Conservation (phyloP, 2,797 vertebrate genomes). For the Macrochelys suwanniensis region DNA sequence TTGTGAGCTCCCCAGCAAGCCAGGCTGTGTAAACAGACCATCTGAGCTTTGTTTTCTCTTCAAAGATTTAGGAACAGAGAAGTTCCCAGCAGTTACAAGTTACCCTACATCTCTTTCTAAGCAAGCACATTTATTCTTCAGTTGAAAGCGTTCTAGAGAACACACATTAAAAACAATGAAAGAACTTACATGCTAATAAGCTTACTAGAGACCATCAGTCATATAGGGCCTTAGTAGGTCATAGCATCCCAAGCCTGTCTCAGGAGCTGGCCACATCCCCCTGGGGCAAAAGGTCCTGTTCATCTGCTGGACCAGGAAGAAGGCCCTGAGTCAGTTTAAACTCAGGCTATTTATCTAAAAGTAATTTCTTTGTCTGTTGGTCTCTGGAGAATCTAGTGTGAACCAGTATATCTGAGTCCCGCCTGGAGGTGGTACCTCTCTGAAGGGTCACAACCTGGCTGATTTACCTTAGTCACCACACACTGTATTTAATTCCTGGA, state of each 20-base stretch:
- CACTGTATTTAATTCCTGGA: not conserved
- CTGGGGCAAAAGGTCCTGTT: not conserved
- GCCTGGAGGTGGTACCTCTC: not conserved
- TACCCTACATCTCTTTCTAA: too few relatives aligned
- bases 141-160: not conserved
- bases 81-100: too few relatives aligned
- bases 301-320: not conserved
- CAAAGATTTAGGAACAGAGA: too few relatives aligned
- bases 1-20: too few relatives aligned
- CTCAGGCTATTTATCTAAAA: not conserved
- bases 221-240: not conserved
- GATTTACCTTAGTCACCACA: not conserved
- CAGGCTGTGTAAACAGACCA: too few relatives aligned
- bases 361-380: not conserved
- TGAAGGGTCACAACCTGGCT: not conserved
- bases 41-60: too few relatives aligned
- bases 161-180: not conserved
- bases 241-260: not conserved
- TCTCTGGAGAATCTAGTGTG: too few relatives aligned
- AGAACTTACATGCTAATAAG: not conserved
- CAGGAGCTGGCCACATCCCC: not conserved
- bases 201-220: not conserved
- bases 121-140: too few relatives aligned
- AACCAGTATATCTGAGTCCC: not conserved
- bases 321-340: not conserved